phyloP scores from a whole-genome alignment of 2,888 invertebrate species.

The Arctia plantaginis region DNA sequence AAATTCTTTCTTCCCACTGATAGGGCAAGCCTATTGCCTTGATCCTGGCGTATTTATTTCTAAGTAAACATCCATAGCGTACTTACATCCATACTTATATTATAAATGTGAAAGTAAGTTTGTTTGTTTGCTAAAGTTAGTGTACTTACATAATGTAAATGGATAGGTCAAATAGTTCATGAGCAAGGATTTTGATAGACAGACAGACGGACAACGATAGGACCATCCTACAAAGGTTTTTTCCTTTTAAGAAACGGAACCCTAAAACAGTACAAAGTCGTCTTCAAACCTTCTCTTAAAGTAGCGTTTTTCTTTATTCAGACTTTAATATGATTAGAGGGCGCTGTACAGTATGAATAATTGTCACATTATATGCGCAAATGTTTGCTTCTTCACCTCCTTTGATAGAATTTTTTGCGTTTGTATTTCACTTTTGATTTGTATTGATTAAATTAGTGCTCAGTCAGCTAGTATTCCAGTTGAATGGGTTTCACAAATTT shows the following conservation, averaged over 20 bases:
- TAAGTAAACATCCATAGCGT: no score
- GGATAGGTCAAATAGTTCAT: no score
- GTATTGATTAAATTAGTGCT: slow-evolving; percentile 25
- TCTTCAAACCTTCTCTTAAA: slow-evolving; percentile 19
- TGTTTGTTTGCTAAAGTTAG: no score
- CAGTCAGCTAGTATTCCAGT: not conserved
- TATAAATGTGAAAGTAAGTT: no score
- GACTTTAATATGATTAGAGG: slow-evolving; percentile 50
- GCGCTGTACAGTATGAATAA: slow-evolving; percentile 40
- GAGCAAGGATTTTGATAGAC: not conserved
- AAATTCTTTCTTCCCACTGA: no score
- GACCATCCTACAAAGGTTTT: not conserved
- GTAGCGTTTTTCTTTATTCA: slow-evolving; percentile 44
- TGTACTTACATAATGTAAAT: no score
- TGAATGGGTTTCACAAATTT: not conserved
- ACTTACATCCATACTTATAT: no score
- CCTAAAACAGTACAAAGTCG: not conserved
- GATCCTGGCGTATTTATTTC: no score
- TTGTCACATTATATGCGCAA: slow-evolving; percentile 39
- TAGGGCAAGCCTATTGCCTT: no score
- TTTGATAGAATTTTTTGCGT: slow-evolving; percentile 33
- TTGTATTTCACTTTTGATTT: slow-evolving; percentile 27
- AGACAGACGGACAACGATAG: not conserved
- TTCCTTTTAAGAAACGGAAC: not conserved
- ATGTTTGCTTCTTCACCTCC: slow-evolving; percentile 38